Base-by-base conservation (phyloP, 2,888 invertebrate genomes). In the Dorcus parallelipipedus region DNA sequence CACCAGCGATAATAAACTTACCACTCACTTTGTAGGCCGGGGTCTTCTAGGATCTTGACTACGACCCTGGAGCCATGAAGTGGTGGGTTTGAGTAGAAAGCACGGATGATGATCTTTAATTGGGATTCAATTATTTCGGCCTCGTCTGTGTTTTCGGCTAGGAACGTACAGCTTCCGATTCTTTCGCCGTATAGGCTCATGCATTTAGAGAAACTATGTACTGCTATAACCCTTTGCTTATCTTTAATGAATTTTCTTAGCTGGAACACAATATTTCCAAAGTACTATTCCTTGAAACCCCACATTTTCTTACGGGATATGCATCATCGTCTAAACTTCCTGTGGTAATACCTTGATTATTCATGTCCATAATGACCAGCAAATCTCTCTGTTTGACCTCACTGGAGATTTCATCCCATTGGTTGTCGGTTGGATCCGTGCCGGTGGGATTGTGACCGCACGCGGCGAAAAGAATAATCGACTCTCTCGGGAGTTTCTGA, bases 381-480 rank as follows among this genome's bases (percentile, higher is more conserved):
- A 97, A 78, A 54, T 94, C 88, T 70, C 81, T 86, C 61, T 88
- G 83, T 77, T 93, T 95, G 60, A 97, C 85, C 3, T 95, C 79
- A 67, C 85, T 76, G 1, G 95, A 94, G 1, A 98, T 81, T 79
- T 95, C 90, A 58, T 86, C 81, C 98, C 98, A 99, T 75, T 97
- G 94, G 56, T 91, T 90, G 3, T 84, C 84, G 62, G 81, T 87
- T 1, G 95, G 95, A 80, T 96, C 96, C 3, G 96, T 94, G 10
- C 96, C 96, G 26, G 98, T 98, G 9, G 98, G 98, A 81, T 99
- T 99, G 80, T 98, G 98, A 6, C 97, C 97, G 80, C 97, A 98
- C 1, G 97, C 97, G 77, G 99, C 98, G 40, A 99, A 80, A 57
- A 99, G 80, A 67, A 99, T 88, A 8, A 97, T 86, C 0, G 97